Base-by-base conservation (phyloP, 1,140 invertebrate genomes). In the Neodiprion lecontei region DNA sequence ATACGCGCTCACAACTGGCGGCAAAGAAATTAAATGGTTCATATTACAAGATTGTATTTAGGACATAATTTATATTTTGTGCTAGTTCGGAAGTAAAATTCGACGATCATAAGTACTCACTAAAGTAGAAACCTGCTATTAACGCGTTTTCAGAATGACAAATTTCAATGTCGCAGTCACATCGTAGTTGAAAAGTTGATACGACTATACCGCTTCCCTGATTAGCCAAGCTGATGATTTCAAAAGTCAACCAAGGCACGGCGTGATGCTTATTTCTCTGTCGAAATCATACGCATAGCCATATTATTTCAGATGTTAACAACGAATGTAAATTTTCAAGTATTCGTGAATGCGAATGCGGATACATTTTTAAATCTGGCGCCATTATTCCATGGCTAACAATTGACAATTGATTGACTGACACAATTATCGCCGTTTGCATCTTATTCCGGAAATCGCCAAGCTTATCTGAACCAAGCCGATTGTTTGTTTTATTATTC, bases 181-280 rank as follows among this genome's bases (percentile, higher is more conserved):
- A 75, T 40, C 77, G 74, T 0, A 73, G 12, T 11, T 83, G 72
- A 23, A 79, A 79, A 76, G 88, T 77, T 75, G 83, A 81, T 78
- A 84, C 70, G 65, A 75, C 75, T 69, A 88, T 72, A 53, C 86
- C 79, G 9, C 80, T 74, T 10, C 77, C 77, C 76, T 88, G 88
- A 81, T 89, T 86, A 48, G 85, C 79, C 73, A 88, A 86, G 74
- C 75, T 83, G 68, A 86, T 81, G 75, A 86, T 81, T 79, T 87
- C 83, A 70, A 88, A 74, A 76, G 86, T 87, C 71, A 89, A 83
- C 87, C 87, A 89, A 67, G 86, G 86, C 67, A 86, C 65, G 72
- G 81, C 80, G 70, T 81, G 85, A 23, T 75, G 77, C 21, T 83
- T 76, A 74, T 82, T 84, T 78, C 81, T 87, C 87, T 88, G 79